A percentile compares a stretch with the other conserved stretches of the same genome.
phyloP scores from a whole-genome alignment of 2,888 invertebrate species.

The Gortyna flavago region DNA sequence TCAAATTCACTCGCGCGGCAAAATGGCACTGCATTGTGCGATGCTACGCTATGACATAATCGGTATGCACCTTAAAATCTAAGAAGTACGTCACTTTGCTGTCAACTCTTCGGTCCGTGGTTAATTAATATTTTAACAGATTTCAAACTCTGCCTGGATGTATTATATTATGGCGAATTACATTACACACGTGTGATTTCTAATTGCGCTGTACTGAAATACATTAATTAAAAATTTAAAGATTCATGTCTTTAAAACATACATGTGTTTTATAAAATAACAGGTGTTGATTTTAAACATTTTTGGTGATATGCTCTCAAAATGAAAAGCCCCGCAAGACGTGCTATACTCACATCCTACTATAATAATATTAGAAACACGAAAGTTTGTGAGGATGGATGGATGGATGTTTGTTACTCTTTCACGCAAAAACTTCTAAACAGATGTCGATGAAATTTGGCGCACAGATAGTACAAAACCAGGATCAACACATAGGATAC shows the following conservation, averaged over 20 bases:
- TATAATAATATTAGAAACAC: no score
- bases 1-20: constrained; percentile 27
- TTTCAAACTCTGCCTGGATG: constrained; percentile 13
- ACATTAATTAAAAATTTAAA: not conserved
- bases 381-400: no score
- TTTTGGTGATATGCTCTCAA: not conserved
- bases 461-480: no score
- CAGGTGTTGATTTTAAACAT: not conserved
- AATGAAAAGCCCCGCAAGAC: not conserved
- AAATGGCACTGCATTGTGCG: constrained; percentile 24
- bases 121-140: constrained; percentile 33
- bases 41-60: not conserved
- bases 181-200: not conserved
- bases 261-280: not conserved
- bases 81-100: constrained; percentile 7
- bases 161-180: constrained; percentile 3
- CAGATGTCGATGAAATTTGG: no score
- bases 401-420: no score
- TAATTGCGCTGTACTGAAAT: not conserved
- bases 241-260: not conserved
- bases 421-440: no score
- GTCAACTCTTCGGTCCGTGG: constrained; percentile 30
- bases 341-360: not conserved
- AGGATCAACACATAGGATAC: no score
- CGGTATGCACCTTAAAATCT: constrained; percentile 23